Percentiles rank a stretch among this genome's conserved stretches.
Conservation (phyloP, 2,113 vertebrate genomes). For the Tachuris rubrigastra region DNA sequence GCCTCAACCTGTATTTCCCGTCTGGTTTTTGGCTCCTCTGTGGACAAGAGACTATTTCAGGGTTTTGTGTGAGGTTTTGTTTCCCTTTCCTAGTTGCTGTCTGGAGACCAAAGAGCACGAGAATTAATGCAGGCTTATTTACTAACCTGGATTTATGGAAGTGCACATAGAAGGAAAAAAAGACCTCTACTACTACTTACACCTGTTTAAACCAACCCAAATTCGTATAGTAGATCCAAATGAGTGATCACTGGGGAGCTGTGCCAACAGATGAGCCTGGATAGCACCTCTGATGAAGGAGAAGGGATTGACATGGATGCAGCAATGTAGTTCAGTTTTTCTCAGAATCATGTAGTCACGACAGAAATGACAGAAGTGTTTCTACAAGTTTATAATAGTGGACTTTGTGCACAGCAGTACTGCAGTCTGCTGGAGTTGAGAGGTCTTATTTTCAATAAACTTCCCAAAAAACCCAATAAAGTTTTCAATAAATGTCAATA, state of each 20-base stretch:
- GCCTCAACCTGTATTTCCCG: neutral
- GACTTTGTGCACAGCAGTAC: neutral
- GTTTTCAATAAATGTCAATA: too few relatives aligned
- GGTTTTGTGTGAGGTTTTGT: neutral
- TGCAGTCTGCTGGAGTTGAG: neutral
- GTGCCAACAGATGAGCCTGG: neutral
- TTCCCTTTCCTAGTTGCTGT: neutral
- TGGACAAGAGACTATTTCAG: neutral
- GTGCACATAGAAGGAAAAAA: neutral
- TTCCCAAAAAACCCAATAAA: neutral
- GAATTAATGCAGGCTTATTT: neutral
- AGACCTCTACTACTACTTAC: fast-evolving
- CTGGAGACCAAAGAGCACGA: neutral
- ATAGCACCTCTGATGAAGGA: neutral
- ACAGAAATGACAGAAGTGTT: neutral
- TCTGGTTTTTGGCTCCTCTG: neutral
- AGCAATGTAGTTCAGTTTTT: neutral
- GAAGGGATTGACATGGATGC: neutral
- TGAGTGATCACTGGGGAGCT: neutral
- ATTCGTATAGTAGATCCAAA: neutral
- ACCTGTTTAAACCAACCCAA: neutral
- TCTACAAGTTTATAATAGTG: neutral
- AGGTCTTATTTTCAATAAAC: neutral
- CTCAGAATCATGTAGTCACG: fast-evolving
- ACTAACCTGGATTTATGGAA: neutral